Evolutionary conservation across 2,888 invertebrate species (phyloP), one percentile per base, ranked within the genome.

Genomic region (Rhogogaster chlorosoma): DNA sequence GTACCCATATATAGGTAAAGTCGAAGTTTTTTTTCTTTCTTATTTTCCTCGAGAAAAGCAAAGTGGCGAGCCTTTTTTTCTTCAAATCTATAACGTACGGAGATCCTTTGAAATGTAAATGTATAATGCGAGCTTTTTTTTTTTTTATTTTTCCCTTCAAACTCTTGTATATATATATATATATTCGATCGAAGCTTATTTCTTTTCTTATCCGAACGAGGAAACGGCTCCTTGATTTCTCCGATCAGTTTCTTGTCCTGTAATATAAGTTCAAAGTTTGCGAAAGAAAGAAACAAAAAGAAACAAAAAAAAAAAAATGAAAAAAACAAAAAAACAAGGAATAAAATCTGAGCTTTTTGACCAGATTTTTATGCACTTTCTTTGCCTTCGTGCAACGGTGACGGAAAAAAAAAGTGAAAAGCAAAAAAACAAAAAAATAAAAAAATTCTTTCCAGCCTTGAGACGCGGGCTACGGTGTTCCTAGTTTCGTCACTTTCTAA

Each of bases 401-500:
- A n/a, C n/a, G 7, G 57, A n/a, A n/a, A n/a, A n/a, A n/a, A n/a
- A n/a, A n/a, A n/a, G n/a, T n/a, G n/a, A n/a, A n/a, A n/a, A n/a
- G n/a, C n/a, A n/a, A n/a, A n/a, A n/a, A n/a, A n/a, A n/a, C n/a
- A n/a, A n/a, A n/a, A n/a, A n/a, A n/a, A n/a, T n/a, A n/a, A n/a
- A n/a, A n/a, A n/a, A n/a, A n/a, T 38, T 38, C 38, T 38, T 38
- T 38, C 9, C 38, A 1, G 22, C 2, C 7, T 61, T 15, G 32
- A 10, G 32, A 12, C 67, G n/a, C 45, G 32, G 77, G 77, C 29
- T 18, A 29, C 53, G 7, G 7, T 18, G 32, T 22, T 49, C 49
- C 53, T 53, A 53, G 77, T 36, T 15, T 53, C 77, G 77, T 49
- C 77, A 36, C 77, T 77, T 77, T 1, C 49, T 18, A 29, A 12